Evolutionary conservation across 2,888 invertebrate species (phyloP).

Genomic region (Mystacides longicornis): DNA sequence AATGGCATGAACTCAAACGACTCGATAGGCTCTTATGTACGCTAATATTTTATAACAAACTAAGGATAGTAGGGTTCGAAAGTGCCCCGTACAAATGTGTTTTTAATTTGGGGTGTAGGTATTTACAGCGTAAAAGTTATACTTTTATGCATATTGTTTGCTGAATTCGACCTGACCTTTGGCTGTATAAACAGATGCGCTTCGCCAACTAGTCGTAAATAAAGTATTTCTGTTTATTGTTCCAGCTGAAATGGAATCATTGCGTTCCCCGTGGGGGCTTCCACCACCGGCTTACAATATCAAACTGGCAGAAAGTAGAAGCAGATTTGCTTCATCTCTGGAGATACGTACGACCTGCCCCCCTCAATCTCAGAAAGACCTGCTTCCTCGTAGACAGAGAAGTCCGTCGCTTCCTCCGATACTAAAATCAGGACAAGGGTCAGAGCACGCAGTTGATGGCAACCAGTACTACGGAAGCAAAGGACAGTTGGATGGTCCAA

Average conservation of each 20-base stretch:
- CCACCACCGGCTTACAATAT: conserved; percentile 46
- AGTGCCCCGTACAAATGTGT: no score
- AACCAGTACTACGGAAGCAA: not conserved
- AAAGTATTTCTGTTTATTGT: conserved; percentile 26
- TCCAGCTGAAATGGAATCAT: conserved; percentile 74
- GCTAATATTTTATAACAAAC: no score
- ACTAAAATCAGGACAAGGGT: conserved; percentile 31
- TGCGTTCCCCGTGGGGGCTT: conserved; percentile 70
- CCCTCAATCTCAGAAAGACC: conserved; percentile 41
- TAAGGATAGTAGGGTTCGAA: no score
- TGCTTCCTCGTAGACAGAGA: conserved; percentile 41
- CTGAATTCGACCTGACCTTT: not conserved
- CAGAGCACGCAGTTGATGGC: not conserved
- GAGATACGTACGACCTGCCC: conserved; percentile 41
- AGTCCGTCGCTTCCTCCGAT: conserved; percentile 67
- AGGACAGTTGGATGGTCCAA: not conserved
- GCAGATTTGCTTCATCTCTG: conserved; percentile 45
- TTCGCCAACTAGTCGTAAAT: conserved; percentile 13
- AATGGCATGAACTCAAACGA: no score
- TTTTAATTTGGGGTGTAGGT: no score
- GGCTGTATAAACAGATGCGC: not conserved
- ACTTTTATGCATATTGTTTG: not conserved
- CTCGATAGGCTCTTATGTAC: no score
- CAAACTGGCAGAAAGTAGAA: conserved; percentile 40
- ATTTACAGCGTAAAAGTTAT: no score